Evolutionary conservation across 2,888 invertebrate genomes (phyloP), one percentile per base, ranked within the genome.

Genomic region (Epistrophella euchroma): DNA sequence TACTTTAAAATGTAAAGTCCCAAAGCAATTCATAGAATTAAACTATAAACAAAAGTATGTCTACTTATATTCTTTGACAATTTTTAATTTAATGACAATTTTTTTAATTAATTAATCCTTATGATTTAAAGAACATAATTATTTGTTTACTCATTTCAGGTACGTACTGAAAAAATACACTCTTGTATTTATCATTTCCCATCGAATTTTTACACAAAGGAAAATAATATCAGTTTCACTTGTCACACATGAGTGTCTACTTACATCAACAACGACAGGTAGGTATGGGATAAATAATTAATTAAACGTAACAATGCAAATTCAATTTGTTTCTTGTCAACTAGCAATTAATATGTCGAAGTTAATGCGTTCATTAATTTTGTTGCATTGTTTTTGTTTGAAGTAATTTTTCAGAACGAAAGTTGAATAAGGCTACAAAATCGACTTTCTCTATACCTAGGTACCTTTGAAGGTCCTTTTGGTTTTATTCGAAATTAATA

Each of bases 211-310:
- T 11, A 13, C n/a, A 40, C 43, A 62, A 62, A 43, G 43, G 62
- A 43, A 62, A 43, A 28, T 28, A 6, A 15, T 66, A 15, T 66
- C 66, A 66, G 19, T 66, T 66, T 45, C 66, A 45, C 13, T 32
- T 19, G 32, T 32, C 17, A 25, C 25, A 25, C 25, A 28, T n/a
- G 28, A 45, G 62, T 32, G 45, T 10, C 22, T 45, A 17, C 11
- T 64, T 19, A 43, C 62, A 35, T 13, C 47, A 66, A n/a, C 13
- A 13, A 47, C n/a, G 13, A 2, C 28, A 47, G 45, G 64, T 47
- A 47, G 47, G 47, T 66, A 47, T 19, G 17, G 47, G 17, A 66
- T 66, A 9, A 66, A 66, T 47, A 47, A 35, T 35, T 47, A 19
- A 35, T 32, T 19, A 47, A 66, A 32, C 13, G 17, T 13, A 32